Conservation (phyloP, 1,140 invertebrate species). For the Batillaria attramentaria region DNA sequence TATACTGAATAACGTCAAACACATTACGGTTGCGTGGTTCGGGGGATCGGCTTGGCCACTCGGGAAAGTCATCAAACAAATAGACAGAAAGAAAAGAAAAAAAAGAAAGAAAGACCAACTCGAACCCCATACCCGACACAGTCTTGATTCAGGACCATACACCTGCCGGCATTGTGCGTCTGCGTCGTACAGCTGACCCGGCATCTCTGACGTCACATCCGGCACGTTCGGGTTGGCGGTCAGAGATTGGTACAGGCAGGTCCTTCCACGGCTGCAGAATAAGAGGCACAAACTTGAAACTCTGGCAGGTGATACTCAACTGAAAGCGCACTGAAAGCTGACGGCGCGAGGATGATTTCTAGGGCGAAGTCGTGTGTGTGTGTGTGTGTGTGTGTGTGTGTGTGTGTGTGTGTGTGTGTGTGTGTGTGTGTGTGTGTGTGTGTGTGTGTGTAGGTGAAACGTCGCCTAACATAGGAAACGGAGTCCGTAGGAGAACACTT, state of each 20-base stretch:
- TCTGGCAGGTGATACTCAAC: too few species aligned
- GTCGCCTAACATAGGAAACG: too few species aligned
- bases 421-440: too few species aligned
- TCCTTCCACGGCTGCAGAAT: not conserved
- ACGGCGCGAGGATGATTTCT: not conserved
- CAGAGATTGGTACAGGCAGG: constrained; percentile 16
- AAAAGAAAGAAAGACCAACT: not conserved
- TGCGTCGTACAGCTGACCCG: constrained; percentile 21
- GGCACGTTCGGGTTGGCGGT: constrained; percentile 3
- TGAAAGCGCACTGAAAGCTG: too few species aligned
- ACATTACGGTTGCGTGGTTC: not conserved
- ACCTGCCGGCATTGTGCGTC: constrained; percentile 25
- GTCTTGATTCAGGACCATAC: not conserved
- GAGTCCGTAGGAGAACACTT: too few species aligned
- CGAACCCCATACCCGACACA: constrained; percentile 17
- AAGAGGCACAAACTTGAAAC: too few species aligned
- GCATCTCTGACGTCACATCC: constrained; percentile 22
- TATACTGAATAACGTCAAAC: too few species aligned
- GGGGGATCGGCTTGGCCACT: not conserved
- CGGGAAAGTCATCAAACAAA: not conserved
- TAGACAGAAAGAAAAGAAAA: not conserved
- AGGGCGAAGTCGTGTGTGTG: not conserved
- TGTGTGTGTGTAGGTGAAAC: too few species aligned
- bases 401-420: not conserved
- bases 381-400: constrained; percentile 3